Evolutionary conservation across 2,797 vertebrate genomes (phyloP).

Genomic region (Peromyscus aztecus): DNA sequence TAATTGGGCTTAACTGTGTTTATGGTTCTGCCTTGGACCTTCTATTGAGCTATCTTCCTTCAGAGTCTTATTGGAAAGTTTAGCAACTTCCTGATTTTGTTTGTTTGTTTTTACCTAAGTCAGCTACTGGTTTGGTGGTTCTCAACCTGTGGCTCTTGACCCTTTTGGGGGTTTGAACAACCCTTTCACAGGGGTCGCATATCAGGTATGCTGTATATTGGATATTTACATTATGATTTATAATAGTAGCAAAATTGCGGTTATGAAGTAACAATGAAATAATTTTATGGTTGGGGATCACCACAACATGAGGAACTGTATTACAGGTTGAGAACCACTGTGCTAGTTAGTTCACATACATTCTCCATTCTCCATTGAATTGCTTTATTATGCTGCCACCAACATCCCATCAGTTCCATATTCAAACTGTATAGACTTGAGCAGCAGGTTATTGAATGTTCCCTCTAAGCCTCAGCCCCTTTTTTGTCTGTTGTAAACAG

Average conservation of each 20-base stretch:
- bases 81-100: slow-evolving; percentile 44
- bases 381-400: slow-evolving; percentile 20
- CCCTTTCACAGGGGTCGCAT: background rate
- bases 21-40: slow-evolving; percentile 21
- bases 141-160: background rate
- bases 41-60: slow-evolving; percentile 40
- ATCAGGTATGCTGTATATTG: background rate
- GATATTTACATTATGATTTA: background rate
- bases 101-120: slow-evolving; percentile 28
- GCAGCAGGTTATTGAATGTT: slow-evolving; percentile 17
- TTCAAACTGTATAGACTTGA: slow-evolving; percentile 23
- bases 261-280: background rate
- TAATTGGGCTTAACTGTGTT: slow-evolving; percentile 54
- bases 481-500: slow-evolving; percentile 43
- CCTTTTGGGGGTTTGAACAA: background rate
- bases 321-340: background rate
- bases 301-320: background rate
- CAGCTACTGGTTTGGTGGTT: background rate
- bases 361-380: background rate
- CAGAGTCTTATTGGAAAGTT: slow-evolving; percentile 33
- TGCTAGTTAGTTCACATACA: background rate
- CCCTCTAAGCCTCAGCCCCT: slow-evolving; percentile 42
- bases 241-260: background rate
- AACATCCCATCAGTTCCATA: background rate
- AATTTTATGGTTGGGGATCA: background rate